Evolutionary conservation across 2,113 vertebrate species (phyloP), one percentile per base, ranked within the genome.

Genomic region (Sapayoa aenigma): DNA sequence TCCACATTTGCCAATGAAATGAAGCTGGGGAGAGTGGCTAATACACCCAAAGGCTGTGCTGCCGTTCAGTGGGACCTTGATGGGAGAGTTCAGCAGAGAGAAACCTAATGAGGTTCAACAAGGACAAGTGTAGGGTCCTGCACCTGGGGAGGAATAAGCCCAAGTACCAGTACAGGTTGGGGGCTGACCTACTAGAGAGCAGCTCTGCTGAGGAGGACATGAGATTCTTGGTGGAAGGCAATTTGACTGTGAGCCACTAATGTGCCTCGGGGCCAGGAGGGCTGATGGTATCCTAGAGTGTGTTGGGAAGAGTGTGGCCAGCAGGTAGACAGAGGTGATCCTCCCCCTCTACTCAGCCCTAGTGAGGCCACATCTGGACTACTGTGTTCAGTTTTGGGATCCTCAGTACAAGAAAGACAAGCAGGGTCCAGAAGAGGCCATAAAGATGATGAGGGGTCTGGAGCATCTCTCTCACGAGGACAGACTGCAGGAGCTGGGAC

Each of bases 401-500:
- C 44, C 62, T 44, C 5, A 2, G 53, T 8, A 37, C 31, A 50
- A 18, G 13, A 21, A 11, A 25, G 21, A 31, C 37, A 27, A 1
- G 37, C 35, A 35, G 12, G 53, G 37, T 50, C 44, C 62, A 77
- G 44, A 7, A 12, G 25, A 77, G 44, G 27, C 53, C 62, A 68
- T 44, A 27, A 14, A 1, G 7, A 37, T 33, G 37, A 35, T n/a
- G 47, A 55, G 14, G 27, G 14, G 13, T 44, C 47, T 55, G 68
- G 31, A 63, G 39, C 49, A 63, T 14, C 49, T 63, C 31, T 73
- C 47, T 62, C 21, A 24, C 21, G 39, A 53, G 4, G 47, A 46
- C 17, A 33, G 17, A 33, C 22, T 46, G 49, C 0, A 0, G 25
- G 13, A 60, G 14, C 27, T 77, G 55, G 25, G 35, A 13, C 20